Base-by-base conservation (phyloP, 1,140 invertebrate genomes). In the Phymorhynchus buccinoides region DNA sequence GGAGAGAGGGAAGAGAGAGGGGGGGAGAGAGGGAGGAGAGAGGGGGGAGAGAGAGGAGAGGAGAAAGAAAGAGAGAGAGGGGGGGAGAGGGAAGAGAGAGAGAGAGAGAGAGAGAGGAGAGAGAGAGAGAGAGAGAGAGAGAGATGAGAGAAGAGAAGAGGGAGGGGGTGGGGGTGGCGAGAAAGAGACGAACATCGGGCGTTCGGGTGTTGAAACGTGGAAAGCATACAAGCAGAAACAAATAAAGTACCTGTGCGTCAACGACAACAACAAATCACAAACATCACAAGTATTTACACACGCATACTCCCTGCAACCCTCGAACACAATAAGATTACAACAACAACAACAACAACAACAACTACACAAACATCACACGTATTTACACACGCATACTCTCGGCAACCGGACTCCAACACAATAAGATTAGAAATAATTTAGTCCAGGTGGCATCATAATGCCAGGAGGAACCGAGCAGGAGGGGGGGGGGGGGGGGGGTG, bases 101-200 rank as follows among this genome's bases (percentile, higher is more conserved):
- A 62, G 56, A 62, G 56, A 62, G 56, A 62, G 56, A 62, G 56
- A 62, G 56, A 62, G 56, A 39, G 39, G 27, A 52, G 44, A 73
- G 66, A 56, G 66, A 14, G 82, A 32, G 56, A 56, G 56, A 68
- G 62, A 83, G 30, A 56, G 52, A 83, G 30, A 62, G 48, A 68
- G 52, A 83, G 39, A 79, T 9, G 44, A 52, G 44, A 22, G 79
- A 80, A 75, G 62, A 71, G 75, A 75, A 73, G 75, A 84, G 68
- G 44, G 84, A 84, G 75, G 56, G 56, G 14, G 6, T 12, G 18
- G n/a, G 56, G n/a, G 56, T 22, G 56, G n/a, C n/a, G n/a, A n/a
- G n/a, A n/a, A n/a, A n/a, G n/a, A n/a, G n/a, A n/a, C n/a, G n/a
- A n/a, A n/a, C n/a, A n/a, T n/a, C n/a, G n/a, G n/a, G n/a, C n/a